A percentile compares a stretch with the other conserved stretches of the same genome.
These are phyloP conservation scores for Bujurquina vittata DNA, from an alignment of 2,113 vertebrate species.

Conservation along the genomic window DNA sequence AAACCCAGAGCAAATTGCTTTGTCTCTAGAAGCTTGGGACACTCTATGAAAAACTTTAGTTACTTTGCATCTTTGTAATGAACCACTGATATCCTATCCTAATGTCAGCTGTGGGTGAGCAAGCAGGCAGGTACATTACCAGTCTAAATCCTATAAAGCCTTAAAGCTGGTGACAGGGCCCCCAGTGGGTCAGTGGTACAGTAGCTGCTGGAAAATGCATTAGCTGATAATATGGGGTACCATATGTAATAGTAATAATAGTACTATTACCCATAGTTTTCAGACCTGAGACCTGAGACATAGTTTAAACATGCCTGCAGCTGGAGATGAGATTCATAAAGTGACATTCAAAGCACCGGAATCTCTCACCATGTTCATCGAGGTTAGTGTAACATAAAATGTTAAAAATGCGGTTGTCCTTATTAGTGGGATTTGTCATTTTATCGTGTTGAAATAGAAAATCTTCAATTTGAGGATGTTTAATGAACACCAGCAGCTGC, in stretches of 20 bases:
- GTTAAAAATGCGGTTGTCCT: neutral
- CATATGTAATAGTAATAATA: constrained; percentile 1
- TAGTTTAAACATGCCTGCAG: neutral
- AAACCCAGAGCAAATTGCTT: neutral
- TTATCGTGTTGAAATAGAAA: neutral
- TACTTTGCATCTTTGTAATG: constrained; percentile 37
- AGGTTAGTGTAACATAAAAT: neutral
- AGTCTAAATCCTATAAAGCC: constrained; percentile 57
- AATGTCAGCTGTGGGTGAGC: constrained; percentile 43
- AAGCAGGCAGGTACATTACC: constrained; percentile 55
- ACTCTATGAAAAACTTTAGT: neutral
- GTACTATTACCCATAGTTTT: neutral
- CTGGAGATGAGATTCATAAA: neutral
- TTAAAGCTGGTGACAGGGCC: constrained; percentile 43
- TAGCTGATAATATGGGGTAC: constrained; percentile 50
- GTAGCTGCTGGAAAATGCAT: constrained; percentile 60
- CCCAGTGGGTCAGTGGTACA: constrained; percentile 50
- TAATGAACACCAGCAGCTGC: neutral
- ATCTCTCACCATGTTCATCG: neutral
- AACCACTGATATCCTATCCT: constrained; percentile 49
- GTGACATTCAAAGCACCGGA: neutral
- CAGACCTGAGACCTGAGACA: neutral
- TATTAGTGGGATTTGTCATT: neutral
- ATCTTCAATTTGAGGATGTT: neutral
- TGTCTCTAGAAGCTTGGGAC: neutral